Percentiles rank a stretch among this genome's conserved stretches.
These are phyloP conservation scores for Apoderus coryli DNA, from an alignment of 2,888 invertebrate species.

Conservation along the genomic window DNA sequence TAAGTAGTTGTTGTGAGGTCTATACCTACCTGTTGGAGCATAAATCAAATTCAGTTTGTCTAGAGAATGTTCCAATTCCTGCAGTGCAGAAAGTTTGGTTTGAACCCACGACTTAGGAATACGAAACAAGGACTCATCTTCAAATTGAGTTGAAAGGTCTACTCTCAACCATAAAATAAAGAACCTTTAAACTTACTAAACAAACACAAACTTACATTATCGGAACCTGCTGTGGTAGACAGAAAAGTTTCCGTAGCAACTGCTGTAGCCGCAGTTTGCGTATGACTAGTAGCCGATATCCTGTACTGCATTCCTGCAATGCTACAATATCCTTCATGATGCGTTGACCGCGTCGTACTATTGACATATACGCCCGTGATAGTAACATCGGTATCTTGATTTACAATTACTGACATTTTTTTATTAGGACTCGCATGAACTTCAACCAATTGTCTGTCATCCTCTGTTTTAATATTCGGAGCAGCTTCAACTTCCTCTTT, in stretches of 20 bases:
- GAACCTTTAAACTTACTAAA: too few relatives aligned
- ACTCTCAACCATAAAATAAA: too few relatives aligned
- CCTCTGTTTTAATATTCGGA: constrained; percentile 42
- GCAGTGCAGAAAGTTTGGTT: too few relatives aligned
- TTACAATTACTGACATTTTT: constrained; percentile 64
- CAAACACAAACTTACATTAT: too few relatives aligned
- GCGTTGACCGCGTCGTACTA: constrained; percentile 57
- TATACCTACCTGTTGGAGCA: too few relatives aligned
- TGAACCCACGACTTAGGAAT: too few relatives aligned
- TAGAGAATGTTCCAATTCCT: too few relatives aligned
- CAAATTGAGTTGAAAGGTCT: too few relatives aligned
- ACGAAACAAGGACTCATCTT: too few relatives aligned
- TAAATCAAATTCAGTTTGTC: too few relatives aligned
- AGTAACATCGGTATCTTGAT: constrained; percentile 76
- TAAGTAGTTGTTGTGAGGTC: too few relatives aligned
- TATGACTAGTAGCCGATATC: constrained; percentile 75
- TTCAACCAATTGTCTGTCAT: constrained; percentile 32
- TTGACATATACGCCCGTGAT: constrained; percentile 76
- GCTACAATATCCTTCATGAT: constrained; percentile 71
- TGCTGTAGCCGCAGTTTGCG: constrained; percentile 72
- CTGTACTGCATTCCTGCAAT: constrained; percentile 77
- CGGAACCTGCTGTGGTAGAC: too few relatives aligned
- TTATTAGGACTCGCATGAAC: constrained; percentile 33
- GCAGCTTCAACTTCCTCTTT: constrained; percentile 28
- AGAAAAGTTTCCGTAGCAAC: constrained; percentile 47